These are phyloP conservation scores for Lysandra bellargus DNA, from an alignment of 2,888 invertebrate species.

Conservation along the genomic window DNA sequence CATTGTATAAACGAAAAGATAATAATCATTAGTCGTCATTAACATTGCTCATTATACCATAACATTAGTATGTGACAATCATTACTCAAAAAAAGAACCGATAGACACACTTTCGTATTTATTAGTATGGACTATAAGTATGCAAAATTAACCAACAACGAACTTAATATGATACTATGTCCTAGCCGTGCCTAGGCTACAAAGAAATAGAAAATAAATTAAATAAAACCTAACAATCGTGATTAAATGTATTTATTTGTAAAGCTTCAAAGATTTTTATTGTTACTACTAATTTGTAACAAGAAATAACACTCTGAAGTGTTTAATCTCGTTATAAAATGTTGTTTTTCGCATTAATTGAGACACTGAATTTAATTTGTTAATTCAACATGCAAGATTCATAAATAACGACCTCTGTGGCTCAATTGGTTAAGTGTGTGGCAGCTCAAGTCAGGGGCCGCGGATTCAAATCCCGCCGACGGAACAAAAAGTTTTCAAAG, in stretches of 20 bases:
- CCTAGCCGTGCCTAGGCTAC: not conserved
- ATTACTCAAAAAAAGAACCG: not conserved
- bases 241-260: not conserved
- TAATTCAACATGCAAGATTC: no score
- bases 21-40: not conserved
- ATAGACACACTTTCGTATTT: no score
- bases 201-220: not conserved
- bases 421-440: no score
- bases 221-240: not conserved
- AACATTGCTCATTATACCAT: not conserved
- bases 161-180: no score
- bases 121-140: no score
- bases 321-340: not conserved
- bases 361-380: no score
- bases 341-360: no score
- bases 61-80: not conserved
- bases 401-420: no score
- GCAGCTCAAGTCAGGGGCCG: no score
- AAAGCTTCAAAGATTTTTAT: not conserved
- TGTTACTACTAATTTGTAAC: not conserved
- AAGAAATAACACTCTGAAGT: slow-evolving; percentile 1
- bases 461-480: no score
- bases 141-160: not conserved
- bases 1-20: slow-evolving; percentile 48
- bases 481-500: no score